Percentiles rank a stretch among this genome's conserved stretches.
These are phyloP conservation scores for Capitulum mitella DNA, from an alignment of 2,888 invertebrate species.

Conservation along the genomic window DNA sequence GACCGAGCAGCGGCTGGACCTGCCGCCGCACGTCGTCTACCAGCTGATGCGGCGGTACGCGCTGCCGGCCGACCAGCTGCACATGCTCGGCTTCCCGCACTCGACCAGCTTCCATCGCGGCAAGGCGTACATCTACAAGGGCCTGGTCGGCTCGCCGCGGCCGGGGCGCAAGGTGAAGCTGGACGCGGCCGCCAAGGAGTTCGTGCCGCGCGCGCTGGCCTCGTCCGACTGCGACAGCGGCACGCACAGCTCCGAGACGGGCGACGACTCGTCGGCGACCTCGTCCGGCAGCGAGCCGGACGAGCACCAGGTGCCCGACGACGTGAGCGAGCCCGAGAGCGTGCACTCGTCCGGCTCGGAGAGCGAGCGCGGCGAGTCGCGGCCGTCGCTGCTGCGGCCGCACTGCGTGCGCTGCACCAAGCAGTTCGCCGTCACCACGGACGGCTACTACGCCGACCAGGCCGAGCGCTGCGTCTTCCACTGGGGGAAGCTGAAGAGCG, in stretches of 20 bases:
- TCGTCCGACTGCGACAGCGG: slow-evolving; percentile 18
- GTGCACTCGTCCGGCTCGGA: slow-evolving; percentile 5
- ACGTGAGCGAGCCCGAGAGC: slow-evolving; percentile 8
- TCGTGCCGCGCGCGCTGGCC: slow-evolving; percentile 27
- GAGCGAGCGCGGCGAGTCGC: slow-evolving; percentile 28
- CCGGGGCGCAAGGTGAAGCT: slow-evolving; percentile 8
- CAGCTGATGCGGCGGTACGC: slow-evolving; percentile 55
- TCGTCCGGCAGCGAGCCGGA: slow-evolving; percentile 27
- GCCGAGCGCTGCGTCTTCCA: slow-evolving; percentile 35
- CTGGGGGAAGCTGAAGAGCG: slow-evolving; percentile 33
- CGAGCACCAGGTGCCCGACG: slow-evolving; percentile 19
- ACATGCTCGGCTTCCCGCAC: slow-evolving; percentile 63
- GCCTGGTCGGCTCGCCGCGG: slow-evolving; percentile 15
- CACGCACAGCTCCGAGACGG: slow-evolving; percentile 22
- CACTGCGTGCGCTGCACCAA: slow-evolving; percentile 34
- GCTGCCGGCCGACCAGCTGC: slow-evolving; percentile 55
- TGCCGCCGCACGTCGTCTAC: slow-evolving; percentile 52
- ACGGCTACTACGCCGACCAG: slow-evolving; percentile 31
- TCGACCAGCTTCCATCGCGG: slow-evolving; percentile 55
- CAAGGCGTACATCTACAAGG: slow-evolving; percentile 57
- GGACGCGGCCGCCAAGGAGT: slow-evolving; percentile 29
- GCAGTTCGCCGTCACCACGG: slow-evolving; percentile 30
- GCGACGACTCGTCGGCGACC: slow-evolving; percentile 11
- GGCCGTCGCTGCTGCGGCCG: slow-evolving; percentile 22
- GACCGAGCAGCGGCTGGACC: slow-evolving; percentile 45